Evolutionary conservation across 2,113 vertebrate species (phyloP), one percentile per base, ranked within the genome.

Genomic region (Sceloporus undulatus): DNA sequence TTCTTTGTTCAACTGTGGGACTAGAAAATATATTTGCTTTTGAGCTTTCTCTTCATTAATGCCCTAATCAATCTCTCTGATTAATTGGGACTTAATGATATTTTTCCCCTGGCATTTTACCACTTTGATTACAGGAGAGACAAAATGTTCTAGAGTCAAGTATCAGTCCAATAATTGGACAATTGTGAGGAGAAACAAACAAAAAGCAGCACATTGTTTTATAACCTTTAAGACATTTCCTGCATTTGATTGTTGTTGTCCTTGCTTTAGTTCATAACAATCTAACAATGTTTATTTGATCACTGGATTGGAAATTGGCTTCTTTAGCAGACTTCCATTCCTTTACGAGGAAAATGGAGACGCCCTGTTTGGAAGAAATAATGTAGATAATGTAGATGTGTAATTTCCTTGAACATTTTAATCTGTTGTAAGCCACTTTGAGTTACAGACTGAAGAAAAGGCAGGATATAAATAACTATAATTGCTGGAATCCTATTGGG

Each of bases 81-180:
- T 89, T 90, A 89, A 87, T 90, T 42, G 86, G 89, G 52, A 80
- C 56, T 65, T 92, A 89, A 80, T 92, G 27, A 90, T 68, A 0
- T 88, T 91, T 87, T 21, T 73, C 79, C 27, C 29, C 79, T 88
- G 82, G 88, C 78, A 92, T 70, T 79, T 29, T 90, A 80, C 70
- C 66, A 78, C 85, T 86, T 85, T 94, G 86, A 29, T 92, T 82
- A 77, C 38, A 42, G 10, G 62, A 81, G 82, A 62, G 25, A 40
- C 85, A 34, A 23, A 91, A 90, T 42, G 90, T 82, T 27, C 70
- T 59, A 29, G 23, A 95, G 84, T 90, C 88, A 95, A 95, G 56
- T 91, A 1, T 52, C 92, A 94, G 82, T 91, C 89, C 95, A 95
- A 94, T 93, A 92, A 95, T 92, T 84, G 88, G 82, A 40, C 71